Percentiles rank a stretch among this genome's conserved stretches.
phyloP scores from a whole-genome alignment of 2,888 invertebrate genomes.

The Bombylius major region DNA sequence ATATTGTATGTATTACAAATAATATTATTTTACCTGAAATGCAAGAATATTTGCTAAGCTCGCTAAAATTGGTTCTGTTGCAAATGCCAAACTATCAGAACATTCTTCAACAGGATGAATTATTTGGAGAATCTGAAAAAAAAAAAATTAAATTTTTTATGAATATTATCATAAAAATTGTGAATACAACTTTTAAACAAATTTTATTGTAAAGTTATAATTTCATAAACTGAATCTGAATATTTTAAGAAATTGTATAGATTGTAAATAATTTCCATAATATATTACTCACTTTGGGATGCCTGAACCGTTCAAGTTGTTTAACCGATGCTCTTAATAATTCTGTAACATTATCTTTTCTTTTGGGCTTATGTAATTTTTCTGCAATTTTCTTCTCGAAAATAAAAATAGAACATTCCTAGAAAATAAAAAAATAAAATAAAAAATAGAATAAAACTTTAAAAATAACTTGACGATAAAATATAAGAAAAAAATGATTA shows the following conservation, averaged over 20 bases:
- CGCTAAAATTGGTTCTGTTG: slow-evolving; percentile 80
- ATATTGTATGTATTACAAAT: no score
- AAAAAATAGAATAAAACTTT: not conserved
- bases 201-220: no score
- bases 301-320: slow-evolving; percentile 68
- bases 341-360: slow-evolving; percentile 86
- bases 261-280: no score
- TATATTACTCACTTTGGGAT: slow-evolving; percentile 50
- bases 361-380: slow-evolving; percentile 81
- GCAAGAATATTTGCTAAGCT: slow-evolving; percentile 83
- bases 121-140: slow-evolving; percentile 44
- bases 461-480: no score
- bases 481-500: no score
- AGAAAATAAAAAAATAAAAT: slow-evolving; percentile 24
- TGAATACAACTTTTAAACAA: no score
- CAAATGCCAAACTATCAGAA: slow-evolving; percentile 81
- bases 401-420: slow-evolving; percentile 89
- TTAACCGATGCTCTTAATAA: slow-evolving; percentile 66
- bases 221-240: no score
- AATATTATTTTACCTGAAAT: slow-evolving; percentile 45
- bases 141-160: slow-evolving; percentile 1
- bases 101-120: slow-evolving; percentile 69
- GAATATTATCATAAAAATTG: not conserved
- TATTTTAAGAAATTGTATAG: no score
- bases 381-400: slow-evolving; percentile 89